phyloP scores from a whole-genome alignment of 1,140 invertebrate genomes.

The Ceratina australensis region DNA sequence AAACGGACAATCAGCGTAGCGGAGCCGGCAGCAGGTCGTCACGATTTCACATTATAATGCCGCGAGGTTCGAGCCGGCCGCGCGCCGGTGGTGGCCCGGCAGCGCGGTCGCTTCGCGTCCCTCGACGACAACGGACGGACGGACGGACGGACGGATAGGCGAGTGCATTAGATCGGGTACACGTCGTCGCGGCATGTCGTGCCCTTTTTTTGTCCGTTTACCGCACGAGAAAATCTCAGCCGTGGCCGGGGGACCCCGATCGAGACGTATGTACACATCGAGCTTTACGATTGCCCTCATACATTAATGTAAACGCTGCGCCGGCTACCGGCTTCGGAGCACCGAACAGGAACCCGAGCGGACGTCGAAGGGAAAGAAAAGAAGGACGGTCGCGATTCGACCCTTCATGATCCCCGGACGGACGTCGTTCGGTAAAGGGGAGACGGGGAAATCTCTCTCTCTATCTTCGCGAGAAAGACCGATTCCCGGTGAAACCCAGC shows the following conservation, averaged over 20 bases:
- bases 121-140: slow-evolving; percentile 7
- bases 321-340: slow-evolving; percentile 49
- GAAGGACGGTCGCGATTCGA: background rate
- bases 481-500: slow-evolving; percentile 21
- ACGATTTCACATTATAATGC: slow-evolving; percentile 66
- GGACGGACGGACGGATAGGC: slow-evolving; percentile 50
- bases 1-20: slow-evolving; percentile 59
- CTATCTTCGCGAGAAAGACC: slow-evolving; percentile 28
- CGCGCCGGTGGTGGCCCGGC: slow-evolving; percentile 53
- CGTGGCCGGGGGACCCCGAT: slow-evolving; percentile 57
- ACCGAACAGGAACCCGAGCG: slow-evolving; percentile 6
- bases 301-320: slow-evolving; percentile 77
- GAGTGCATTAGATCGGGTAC: slow-evolving; percentile 67
- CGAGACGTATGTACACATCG: slow-evolving; percentile 78
- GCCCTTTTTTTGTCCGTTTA: slow-evolving; percentile 64
- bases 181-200: slow-evolving; percentile 70
- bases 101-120: slow-evolving; percentile 27
- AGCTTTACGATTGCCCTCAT: slow-evolving; percentile 78
- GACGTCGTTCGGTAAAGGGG: slow-evolving; percentile 2
- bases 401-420: slow-evolving; percentile 25
- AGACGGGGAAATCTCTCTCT: slow-evolving; percentile 30
- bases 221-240: slow-evolving; percentile 72
- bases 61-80: slow-evolving; percentile 19
- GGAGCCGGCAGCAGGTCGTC: slow-evolving; percentile 37
- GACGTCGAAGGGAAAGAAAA: slow-evolving; percentile 43